Percentiles rank a stretch among this genome's conserved stretches.
Conservation (phyloP, 1,140 invertebrate genomes). For the Bemisia tabaci region DNA sequence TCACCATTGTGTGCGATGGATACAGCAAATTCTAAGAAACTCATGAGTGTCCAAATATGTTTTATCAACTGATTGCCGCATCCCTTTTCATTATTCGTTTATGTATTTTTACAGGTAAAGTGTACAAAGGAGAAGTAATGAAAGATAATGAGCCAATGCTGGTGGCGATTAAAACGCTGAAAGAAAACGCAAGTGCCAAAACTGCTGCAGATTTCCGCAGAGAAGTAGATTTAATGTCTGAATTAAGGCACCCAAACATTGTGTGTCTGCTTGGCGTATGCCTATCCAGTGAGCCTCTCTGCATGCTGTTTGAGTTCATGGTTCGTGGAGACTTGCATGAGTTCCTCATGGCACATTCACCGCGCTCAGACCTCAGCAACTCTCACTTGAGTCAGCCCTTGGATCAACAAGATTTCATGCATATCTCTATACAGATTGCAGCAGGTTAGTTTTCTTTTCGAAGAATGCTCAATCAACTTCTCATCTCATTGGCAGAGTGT, state of each 20-base stretch:
- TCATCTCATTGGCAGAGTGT: too few species aligned
- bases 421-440: slow-evolving; percentile 81
- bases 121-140: slow-evolving; percentile 85
- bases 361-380: slow-evolving; percentile 43
- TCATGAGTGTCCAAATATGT: too few species aligned
- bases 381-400: slow-evolving; percentile 50
- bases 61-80: too few species aligned
- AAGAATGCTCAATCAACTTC: too few species aligned
- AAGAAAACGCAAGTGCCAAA: slow-evolving; percentile 82
- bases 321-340: slow-evolving; percentile 88
- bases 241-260: slow-evolving; percentile 88
- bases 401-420: slow-evolving; percentile 64
- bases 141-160: slow-evolving; percentile 42
- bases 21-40: too few species aligned
- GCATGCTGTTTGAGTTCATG: slow-evolving; percentile 96
- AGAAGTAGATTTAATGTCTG: slow-evolving; percentile 74
- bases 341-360: slow-evolving; percentile 79
- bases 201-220: slow-evolving; percentile 82
- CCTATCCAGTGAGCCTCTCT: slow-evolving; percentile 78
- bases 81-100: too few species aligned
- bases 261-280: slow-evolving; percentile 88
- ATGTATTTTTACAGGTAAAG: slow-evolving; percentile 45
- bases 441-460: slow-evolving; percentile 38
- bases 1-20: too few species aligned
- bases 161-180: slow-evolving; percentile 88